Evolutionary conservation across 2,888 invertebrate species (phyloP), one percentile per base, ranked within the genome.

Genomic region (Nysson spinosus): DNA sequence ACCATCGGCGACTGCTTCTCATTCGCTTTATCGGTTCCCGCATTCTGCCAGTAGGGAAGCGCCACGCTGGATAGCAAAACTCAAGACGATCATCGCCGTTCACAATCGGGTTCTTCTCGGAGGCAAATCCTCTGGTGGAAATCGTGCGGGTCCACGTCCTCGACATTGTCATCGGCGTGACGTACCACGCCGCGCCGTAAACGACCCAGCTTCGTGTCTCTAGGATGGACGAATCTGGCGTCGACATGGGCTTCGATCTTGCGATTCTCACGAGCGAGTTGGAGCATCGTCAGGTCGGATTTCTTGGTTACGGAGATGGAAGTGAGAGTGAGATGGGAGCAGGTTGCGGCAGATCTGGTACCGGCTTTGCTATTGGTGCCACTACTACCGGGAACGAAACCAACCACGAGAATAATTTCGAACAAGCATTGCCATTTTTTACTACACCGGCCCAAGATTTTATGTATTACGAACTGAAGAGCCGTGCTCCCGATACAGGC

Each of bases 191-290:
- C 49, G 47, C 32, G 47, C 17, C 24, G 30, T 44, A 26, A 19
- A 12, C 20, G 24, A 42, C 26, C 19, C n/a, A 12, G 35, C 3
- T 14, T 6, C 9, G 14, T 4, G 14, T 9, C 12, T 14, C 16
- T 26, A 64, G 40, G 35, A 91, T 91, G 91, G 91, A 91, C 87
- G 91, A 91, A 85, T 91, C 91, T 78, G 91, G 91, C 72, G 90
- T 91, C 77, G 91, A 91, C 81, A 90, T 91, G 89, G 91, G 89
- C 66, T 91, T 90, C 81, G 91, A 91, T 88, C 89, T 91, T 80
- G 90, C 90, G 63, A 89, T 90, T 69, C 88, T 91, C 74, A 88
- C 90, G 70, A 88, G 89, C 70, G 90, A 90, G 80, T 60, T 71
- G 71, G 72, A 24, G 12, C n/a, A 17, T 28, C 28, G 17, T 3